These are phyloP conservation scores for Leucophenga montana DNA, from an alignment of 2,888 invertebrate genomes.

Conservation along the genomic window DNA sequence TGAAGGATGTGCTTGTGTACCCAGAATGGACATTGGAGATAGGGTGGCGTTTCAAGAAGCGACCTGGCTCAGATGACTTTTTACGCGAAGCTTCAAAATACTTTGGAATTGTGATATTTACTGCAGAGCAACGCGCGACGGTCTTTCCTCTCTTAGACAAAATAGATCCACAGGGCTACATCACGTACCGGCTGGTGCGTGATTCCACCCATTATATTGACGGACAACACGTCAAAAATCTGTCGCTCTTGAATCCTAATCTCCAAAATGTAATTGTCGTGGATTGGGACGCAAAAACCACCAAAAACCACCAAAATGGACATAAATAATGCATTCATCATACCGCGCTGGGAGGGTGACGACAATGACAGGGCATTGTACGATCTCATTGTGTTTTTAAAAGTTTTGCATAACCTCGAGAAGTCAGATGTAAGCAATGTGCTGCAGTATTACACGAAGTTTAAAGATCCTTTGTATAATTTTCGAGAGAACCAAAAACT, in stretches of 20 bases:
- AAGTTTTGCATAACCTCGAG: constrained; percentile 89
- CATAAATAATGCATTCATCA: constrained; percentile 88
- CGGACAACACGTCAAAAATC: constrained; percentile 94
- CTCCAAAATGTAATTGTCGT: constrained; percentile 92
- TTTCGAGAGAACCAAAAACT: constrained; percentile 93
- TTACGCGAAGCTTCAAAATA: constrained; percentile 89
- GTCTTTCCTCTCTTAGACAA: constrained; percentile 95
- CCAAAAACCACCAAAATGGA: constrained; percentile 90
- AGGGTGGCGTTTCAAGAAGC: constrained; percentile 98
- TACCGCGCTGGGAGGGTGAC: constrained; percentile 93
- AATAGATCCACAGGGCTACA: constrained; percentile 90
- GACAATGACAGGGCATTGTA: constrained; percentile 91
- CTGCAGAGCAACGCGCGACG: constrained; percentile 94
- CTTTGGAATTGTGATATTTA: constrained; percentile 97
- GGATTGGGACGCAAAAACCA: constrained; percentile 93
- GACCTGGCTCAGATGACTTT: constrained; percentile 96
- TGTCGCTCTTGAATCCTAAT: constrained; percentile 88
- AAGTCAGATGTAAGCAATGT: constrained; percentile 96
- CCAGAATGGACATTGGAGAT: constrained; percentile 99
- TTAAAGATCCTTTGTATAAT: constrained; percentile 91
- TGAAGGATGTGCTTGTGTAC: constrained; percentile 95
- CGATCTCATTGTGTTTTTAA: constrained; percentile 92
- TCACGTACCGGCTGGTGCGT: constrained; percentile 93
- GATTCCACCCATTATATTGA: constrained; percentile 96
- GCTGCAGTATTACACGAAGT: constrained; percentile 91